Evolutionary conservation across 2,888 invertebrate genomes (phyloP), one percentile per base, ranked within the genome.

Genomic region (Patella pellucida): DNA sequence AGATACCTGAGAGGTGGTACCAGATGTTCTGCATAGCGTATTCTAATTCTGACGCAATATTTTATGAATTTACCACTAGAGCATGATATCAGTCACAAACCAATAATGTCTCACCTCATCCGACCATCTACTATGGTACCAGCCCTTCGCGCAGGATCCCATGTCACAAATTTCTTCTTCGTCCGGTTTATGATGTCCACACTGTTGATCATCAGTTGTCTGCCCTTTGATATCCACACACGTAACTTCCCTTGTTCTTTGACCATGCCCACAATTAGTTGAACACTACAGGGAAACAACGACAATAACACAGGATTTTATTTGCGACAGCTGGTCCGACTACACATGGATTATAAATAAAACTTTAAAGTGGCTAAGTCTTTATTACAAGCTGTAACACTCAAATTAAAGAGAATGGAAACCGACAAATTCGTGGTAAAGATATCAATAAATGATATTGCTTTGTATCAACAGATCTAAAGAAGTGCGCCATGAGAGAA

Each of bases 101-200:
- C 15, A 12, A 68, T 19, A 68, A 27, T 16, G 1, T 27, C 82
- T 82, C 85, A 93, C 93, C 91, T 92, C 87, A 52, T 91, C 86
- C 14, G 93, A 93, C 94, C 94, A 94, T 79, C 93, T 93, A 0
- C 93, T 92, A 78, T 92, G 91, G 83, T 94, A 91, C 94, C 94
- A 94, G 41, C 89, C 90, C 68, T 88, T 84, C 27, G 88, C 90
- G 84, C 94, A 94, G 1, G 92, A 91, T 1, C 92, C 93, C 87
- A 92, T 92, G 78, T 94, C 93, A 89, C 94, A 94, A 72, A 92
- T 90, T 83, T 93, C 93, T 77, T 92, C 92, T 77, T 91, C 91
- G 3, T 89, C 85, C 0, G 94, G 94, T 77, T 92, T 91, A 11
- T 87, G 85, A 12, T 85, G 85, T 14, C 67, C 51, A 85, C 94